Evolutionary conservation across 2,113 vertebrate genomes (phyloP), one percentile per base, ranked within the genome.

Genomic region (Triplophysa dalaica): DNA sequence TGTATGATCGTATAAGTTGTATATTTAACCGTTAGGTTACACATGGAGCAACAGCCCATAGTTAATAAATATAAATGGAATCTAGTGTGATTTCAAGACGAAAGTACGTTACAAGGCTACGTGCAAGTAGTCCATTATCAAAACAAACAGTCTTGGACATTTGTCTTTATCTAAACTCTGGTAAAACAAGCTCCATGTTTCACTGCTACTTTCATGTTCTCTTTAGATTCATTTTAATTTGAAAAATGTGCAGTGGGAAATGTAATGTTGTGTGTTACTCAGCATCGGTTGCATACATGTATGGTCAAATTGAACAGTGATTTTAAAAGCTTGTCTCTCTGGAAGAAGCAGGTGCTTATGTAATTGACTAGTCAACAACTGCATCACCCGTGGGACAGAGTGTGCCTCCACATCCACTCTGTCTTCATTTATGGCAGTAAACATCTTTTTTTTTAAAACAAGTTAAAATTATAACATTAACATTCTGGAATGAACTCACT

Each of bases 251-350:
- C 74, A 48, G 74, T 65, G 45, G 74, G 74, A 77, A 77, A 52
- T 26, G 74, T 65, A 4, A 65, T 65, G 8, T 61, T 76, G 13
- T 11, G 26, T 81, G 63, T 75, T 52, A 38, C 56, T 22, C 75
- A 62, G 79, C 48, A 73, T 73, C 16, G 48, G 61, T 54, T 65
- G 61, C 29, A 80, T 22, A 5, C 65, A 67, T 14, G 65, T 21
- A 29, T 67, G 65, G 19, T 67, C 65, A 67, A 67, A 67, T 33
- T 13, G 11, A 45, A 67, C 75, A 29, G 45, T 77, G 12, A 66
- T 77, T 52, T 77, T 77, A 33, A 66, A 77, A 43, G n/a, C 26
- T 21, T 77, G 24, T 77, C 75, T 77, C 63, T 77, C 26, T 73
- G 62, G 56, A 22, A 54, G 75, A 56, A 78, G 63, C 16, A 60